These are phyloP conservation scores for Callithrix jacchus DNA, from an alignment of 2,113 vertebrate genomes.

Conservation along the genomic window DNA sequence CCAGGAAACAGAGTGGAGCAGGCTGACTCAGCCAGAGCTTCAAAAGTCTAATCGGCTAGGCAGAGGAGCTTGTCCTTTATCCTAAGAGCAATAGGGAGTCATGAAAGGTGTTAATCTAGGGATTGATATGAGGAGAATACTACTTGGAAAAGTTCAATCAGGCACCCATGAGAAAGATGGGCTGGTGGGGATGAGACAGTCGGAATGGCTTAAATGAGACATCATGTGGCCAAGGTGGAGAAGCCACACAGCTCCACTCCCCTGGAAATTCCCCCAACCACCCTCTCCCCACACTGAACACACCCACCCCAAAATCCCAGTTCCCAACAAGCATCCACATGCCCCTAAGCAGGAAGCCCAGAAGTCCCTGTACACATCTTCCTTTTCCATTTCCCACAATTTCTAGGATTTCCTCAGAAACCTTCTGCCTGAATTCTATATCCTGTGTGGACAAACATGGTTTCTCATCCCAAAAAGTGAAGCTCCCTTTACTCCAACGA, in stretches of 20 bases:
- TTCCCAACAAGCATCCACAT: background rate
- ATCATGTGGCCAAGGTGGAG: background rate
- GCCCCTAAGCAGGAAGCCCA: background rate
- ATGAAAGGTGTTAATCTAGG: background rate
- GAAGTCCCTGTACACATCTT: background rate
- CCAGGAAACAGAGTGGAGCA: accelerated
- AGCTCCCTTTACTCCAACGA: background rate
- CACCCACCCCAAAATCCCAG: background rate
- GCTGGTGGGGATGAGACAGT: background rate
- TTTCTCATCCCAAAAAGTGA: background rate
- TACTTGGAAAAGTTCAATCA: background rate
- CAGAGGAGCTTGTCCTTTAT: background rate
- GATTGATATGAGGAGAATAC: background rate
- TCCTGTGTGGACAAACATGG: background rate
- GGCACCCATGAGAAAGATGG: background rate
- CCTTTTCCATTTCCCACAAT: background rate
- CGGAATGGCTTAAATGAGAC: background rate
- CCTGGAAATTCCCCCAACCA: background rate
- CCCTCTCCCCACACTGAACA: background rate
- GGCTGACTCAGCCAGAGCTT: background rate
- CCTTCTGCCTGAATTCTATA: background rate
- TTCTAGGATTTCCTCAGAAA: background rate
- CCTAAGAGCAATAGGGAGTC: background rate
- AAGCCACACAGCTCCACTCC: background rate
- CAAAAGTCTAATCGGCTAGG: background rate